Conservation (phyloP, 92 coral and sea anemone species). For the Porites divaricata region DNA sequence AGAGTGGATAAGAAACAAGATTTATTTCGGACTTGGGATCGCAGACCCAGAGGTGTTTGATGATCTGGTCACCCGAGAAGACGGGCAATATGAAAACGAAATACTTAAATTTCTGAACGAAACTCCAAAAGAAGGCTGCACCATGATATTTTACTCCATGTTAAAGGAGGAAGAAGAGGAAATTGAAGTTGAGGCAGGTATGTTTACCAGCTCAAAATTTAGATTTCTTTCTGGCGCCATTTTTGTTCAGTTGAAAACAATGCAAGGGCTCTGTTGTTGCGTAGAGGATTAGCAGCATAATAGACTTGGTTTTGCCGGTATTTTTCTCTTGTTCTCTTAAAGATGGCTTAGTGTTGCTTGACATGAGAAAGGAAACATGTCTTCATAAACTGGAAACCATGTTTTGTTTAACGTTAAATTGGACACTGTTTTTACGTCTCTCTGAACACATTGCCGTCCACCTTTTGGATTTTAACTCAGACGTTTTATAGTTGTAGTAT, state of each 20-base stretch:
- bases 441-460: no score
- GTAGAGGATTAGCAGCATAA: neutral
- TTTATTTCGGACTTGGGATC: constrained; percentile 92
- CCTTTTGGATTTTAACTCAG: no score
- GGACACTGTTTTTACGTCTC: no score
- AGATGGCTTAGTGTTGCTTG: neutral
- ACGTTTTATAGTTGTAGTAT: no score
- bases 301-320: neutral
- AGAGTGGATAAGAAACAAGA: constrained; percentile 96
- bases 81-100: constrained; percentile 88
- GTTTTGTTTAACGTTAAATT: no score
- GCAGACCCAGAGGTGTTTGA: constrained; percentile 98
- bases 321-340: neutral
- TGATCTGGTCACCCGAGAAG: constrained; percentile 93
- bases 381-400: no score
- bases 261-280: constrained; percentile 14
- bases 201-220: neutral
- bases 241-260: neutral
- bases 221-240: constrained; percentile 1
- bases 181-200: constrained; percentile 99
- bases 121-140: constrained; percentile 92
- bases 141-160: constrained; percentile 90
- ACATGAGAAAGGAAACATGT: no score
- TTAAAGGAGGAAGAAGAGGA: constrained; percentile 96
- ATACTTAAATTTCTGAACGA: constrained; percentile 94